Percentiles rank a stretch among this genome's conserved stretches.
These are phyloP conservation scores for Coracias cyanogaster DNA, from an alignment of 2,797 vertebrate genomes.

Conservation along the genomic window DNA sequence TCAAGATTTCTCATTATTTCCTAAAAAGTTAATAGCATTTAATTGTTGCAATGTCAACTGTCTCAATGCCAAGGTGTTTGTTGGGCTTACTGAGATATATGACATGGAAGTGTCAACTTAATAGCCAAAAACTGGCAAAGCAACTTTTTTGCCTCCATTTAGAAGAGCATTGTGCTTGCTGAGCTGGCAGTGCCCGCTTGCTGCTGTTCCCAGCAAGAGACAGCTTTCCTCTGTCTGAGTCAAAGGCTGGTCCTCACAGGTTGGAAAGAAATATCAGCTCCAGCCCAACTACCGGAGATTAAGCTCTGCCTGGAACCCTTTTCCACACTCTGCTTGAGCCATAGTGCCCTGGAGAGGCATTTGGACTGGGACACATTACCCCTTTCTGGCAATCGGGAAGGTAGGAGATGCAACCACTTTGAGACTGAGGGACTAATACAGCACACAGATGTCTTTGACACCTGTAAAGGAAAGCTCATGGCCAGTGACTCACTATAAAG, in stretches of 20 bases:
- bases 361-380: neutral
- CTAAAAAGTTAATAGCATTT: neutral
- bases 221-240: neutral
- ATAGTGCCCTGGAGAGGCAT: neutral
- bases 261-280: neutral
- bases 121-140: neutral
- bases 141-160: neutral
- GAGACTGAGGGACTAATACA: neutral
- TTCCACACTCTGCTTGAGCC: neutral
- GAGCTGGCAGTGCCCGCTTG: neutral
- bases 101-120: neutral
- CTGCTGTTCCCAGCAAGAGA: neutral
- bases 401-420: neutral
- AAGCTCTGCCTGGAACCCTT: neutral
- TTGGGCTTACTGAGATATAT: neutral
- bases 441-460: neutral
- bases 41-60: neutral
- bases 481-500: neutral
- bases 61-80: neutral
- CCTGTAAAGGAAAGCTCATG: neutral
- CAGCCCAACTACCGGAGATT: too few species aligned
- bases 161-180: neutral
- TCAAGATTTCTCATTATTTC: neutral
- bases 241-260: neutral
- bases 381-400: neutral